Conservation (phyloP, 2,888 invertebrate species). For the Schizaphis graminum region DNA sequence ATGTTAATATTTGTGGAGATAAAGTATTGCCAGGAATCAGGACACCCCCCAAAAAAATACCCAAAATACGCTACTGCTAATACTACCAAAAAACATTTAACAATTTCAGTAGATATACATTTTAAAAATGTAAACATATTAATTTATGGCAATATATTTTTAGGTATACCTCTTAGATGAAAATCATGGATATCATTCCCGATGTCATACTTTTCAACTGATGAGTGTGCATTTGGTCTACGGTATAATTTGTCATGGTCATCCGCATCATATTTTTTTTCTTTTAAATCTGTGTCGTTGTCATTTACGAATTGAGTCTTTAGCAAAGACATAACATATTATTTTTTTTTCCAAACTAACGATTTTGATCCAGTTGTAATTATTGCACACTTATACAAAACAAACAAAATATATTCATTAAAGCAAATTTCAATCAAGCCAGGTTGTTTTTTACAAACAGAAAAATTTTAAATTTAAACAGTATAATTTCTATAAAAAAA, state of each 20-base stretch:
- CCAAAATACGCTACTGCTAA: too few relatives aligned
- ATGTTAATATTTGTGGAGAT: too few relatives aligned
- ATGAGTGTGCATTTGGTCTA: conserved; percentile 30
- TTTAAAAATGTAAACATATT: background rate
- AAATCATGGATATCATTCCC: conserved; percentile 32
- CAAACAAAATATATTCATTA: background rate
- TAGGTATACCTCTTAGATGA: conserved; percentile 49
- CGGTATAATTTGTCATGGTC: conserved; percentile 40
- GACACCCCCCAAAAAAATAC: too few relatives aligned
- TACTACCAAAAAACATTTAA: background rate
- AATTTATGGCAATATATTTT: background rate
- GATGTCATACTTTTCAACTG: conserved; percentile 17
- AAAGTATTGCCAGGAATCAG: too few relatives aligned
- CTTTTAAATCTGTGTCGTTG: conserved; percentile 41
- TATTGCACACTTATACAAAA: background rate
- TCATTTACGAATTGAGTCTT: conserved; percentile 50
- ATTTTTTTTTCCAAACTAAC: background rate
- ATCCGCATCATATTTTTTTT: conserved; percentile 26
- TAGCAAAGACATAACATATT: conserved; percentile 62
- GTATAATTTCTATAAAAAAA: background rate
- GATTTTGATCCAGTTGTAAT: conserved; percentile 1
- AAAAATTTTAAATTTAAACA: background rate
- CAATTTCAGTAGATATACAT: background rate
- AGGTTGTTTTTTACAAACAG: background rate
- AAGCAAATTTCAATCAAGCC: background rate